Conservation (phyloP, 1,140 invertebrate species). For the Micrasema minimum region DNA sequence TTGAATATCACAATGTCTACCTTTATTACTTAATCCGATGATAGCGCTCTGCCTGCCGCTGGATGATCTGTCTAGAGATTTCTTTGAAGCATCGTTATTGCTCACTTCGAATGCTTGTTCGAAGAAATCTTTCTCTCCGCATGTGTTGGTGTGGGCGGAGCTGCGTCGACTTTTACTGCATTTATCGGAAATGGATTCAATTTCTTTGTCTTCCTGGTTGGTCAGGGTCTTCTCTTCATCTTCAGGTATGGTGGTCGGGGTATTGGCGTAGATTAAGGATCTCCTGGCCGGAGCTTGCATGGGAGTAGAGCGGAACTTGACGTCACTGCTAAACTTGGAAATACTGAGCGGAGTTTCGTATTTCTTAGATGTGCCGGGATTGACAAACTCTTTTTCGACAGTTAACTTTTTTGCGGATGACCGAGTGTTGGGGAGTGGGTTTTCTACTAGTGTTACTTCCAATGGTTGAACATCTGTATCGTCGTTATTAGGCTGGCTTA, state of each 20-base stretch:
- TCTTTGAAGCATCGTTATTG: background rate
- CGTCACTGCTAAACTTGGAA: constrained; percentile 59
- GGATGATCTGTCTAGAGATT: background rate
- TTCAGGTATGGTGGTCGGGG: constrained; percentile 50
- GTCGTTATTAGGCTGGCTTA: background rate
- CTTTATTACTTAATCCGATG: constrained; percentile 8
- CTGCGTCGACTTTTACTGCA: constrained; percentile 36
- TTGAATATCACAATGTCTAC: constrained; percentile 1
- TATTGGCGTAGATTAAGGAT: constrained; percentile 58
- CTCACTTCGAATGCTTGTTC: constrained; percentile 30
- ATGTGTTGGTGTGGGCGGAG: constrained; percentile 40
- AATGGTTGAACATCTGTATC: constrained; percentile 5
- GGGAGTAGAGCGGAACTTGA: constrained; percentile 61
- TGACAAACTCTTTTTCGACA: constrained; percentile 52
- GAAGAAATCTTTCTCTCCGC: constrained; percentile 43
- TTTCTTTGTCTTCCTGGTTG: constrained; percentile 27
- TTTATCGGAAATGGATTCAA: background rate
- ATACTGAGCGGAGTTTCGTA: constrained; percentile 59
- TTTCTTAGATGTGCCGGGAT: constrained; percentile 29
- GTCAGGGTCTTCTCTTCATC: constrained; percentile 49
- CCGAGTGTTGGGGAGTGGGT: background rate
- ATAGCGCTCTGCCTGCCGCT: constrained; percentile 6
- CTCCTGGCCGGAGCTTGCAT: constrained; percentile 55
- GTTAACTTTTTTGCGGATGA: constrained; percentile 31
- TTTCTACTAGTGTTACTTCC: constrained; percentile 14